Base-by-base conservation (phyloP, 2,888 invertebrate genomes). In the Lasioglossum marginatum region DNA sequence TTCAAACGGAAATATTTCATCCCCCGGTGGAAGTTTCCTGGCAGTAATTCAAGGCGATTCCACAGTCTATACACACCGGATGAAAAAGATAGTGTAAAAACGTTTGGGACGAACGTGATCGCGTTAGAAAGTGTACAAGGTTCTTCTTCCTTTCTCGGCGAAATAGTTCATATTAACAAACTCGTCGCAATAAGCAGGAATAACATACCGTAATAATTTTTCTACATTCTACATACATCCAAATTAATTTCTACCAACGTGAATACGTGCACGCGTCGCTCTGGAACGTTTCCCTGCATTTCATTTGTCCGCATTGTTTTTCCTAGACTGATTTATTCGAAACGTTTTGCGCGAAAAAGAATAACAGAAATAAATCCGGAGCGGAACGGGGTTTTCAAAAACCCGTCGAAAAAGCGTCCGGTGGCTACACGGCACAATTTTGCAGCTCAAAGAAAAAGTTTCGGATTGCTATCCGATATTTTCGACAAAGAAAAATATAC, bases 11-110 rank as follows among this genome's bases (percentile, higher is more conserved):
- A 40, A 48, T 72, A 31, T 27, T 45, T 72, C 72, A 72, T 72
- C 31, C 31, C 31, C 45, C 19, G 4, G 19, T 27, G 27, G 45
- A 72, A 72, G 72, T 45, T 27, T 34, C 27, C 43, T 72, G 72
- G 72, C 72, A 72, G 45, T 72, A 45, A 48, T 72, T 72, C 72
- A 72, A 45, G 72, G 31, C 45, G 66, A 68, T 37, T 37, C 43
- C 43, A 43, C 27, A 45, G 43, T 45, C 71, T 37, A 45, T 71
- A 27, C 27, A 45, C 31, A 45, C 27, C 43, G 45, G 43, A 71
- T 43, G 43, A 31, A 45, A 43, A 43, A 45, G 43, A 43, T 43
- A 45, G 16, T 8, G 43, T 37, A 68, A 68, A 68, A 68, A 37
- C 66, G 34, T 6, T 19, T 10, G 10, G 23, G 34, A 68, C 10